These are phyloP conservation scores for Leptonema lineaticorne DNA, from an alignment of 1,140 invertebrate genomes.

Conservation along the genomic window DNA sequence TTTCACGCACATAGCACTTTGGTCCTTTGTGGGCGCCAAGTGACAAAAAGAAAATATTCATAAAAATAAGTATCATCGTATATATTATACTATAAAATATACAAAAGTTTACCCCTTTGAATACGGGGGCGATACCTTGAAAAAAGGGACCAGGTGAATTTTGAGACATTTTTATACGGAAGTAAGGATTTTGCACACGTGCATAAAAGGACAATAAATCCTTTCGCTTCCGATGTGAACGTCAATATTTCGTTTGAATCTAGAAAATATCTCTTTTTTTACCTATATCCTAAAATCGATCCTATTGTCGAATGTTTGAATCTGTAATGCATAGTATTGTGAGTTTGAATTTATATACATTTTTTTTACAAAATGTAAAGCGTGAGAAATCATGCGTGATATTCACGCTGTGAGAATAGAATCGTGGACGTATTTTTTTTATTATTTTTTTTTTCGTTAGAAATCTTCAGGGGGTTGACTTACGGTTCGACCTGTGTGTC, in stretches of 20 bases:
- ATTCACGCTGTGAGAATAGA: constrained; percentile 16
- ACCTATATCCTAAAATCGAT: not conserved
- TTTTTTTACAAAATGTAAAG: constrained; percentile 4
- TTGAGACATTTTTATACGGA: constrained; percentile 26
- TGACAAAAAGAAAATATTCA: not conserved
- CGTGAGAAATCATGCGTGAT: constrained; percentile 26
- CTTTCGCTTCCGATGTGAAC: constrained; percentile 31
- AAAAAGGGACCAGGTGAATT: constrained; percentile 15
- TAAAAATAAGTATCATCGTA: not conserved
- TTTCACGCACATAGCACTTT: constrained; percentile 20
- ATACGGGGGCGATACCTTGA: not conserved
- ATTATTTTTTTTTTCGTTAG: constrained; percentile 1
- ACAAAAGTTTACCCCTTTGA: too few relatives aligned
- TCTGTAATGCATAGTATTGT: not conserved
- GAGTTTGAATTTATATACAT: not conserved
- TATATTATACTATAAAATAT: too few relatives aligned
- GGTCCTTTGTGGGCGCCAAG: not conserved
- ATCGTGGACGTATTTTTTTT: not conserved
- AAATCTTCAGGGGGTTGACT: not conserved
- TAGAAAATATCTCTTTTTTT: not conserved
- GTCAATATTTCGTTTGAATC: constrained; percentile 32
- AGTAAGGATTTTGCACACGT: constrained; percentile 38
- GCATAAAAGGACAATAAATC: constrained; percentile 35
- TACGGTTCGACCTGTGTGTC: constrained; percentile 3
- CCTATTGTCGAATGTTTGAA: too few relatives aligned